Percentiles rank a stretch among this genome's conserved stretches.
These are phyloP conservation scores for Parazoanthus swiftii DNA, from an alignment of 92 coral and sea anemone species.

Conservation along the genomic window DNA sequence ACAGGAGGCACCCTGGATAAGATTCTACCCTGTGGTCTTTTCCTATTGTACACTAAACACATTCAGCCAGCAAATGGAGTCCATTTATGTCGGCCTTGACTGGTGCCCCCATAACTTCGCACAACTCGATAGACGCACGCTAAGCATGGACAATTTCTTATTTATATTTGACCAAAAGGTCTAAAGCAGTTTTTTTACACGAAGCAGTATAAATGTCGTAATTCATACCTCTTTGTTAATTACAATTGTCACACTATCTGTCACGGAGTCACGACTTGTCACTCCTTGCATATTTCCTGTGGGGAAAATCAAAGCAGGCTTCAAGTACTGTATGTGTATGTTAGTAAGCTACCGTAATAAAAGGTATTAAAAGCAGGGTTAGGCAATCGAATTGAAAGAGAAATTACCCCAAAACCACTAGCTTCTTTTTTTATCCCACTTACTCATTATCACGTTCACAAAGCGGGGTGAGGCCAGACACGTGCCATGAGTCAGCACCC, in stretches of 20 bases:
- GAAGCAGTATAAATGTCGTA: background rate
- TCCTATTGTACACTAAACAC: too few relatives aligned
- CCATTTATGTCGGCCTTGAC: too few relatives aligned
- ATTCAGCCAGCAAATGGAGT: too few relatives aligned
- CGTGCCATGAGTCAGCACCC: slow-evolving; percentile 59
- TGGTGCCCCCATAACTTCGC: too few relatives aligned
- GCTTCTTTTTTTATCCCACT: background rate
- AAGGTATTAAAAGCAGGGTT: background rate
- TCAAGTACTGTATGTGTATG: too few relatives aligned
- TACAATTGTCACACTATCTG: background rate
- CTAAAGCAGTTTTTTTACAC: background rate
- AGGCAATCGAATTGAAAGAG: background rate
- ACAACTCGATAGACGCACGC: too few relatives aligned
- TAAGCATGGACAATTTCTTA: too few relatives aligned
- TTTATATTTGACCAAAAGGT: too few relatives aligned
- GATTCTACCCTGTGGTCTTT: too few relatives aligned
- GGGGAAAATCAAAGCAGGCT: background rate
- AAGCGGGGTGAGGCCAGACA: slow-evolving; percentile 66
- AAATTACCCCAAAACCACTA: background rate
- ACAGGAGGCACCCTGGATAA: too few relatives aligned
- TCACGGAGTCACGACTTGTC: slow-evolving; percentile 13
- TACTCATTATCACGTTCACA: slow-evolving; percentile 50
- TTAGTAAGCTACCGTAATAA: background rate
- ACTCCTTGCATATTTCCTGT: slow-evolving; percentile 14
- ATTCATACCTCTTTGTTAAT: slow-evolving; percentile 28